These are phyloP conservation scores for Autographa gamma DNA, from an alignment of 2,888 invertebrate species.

Conservation along the genomic window DNA sequence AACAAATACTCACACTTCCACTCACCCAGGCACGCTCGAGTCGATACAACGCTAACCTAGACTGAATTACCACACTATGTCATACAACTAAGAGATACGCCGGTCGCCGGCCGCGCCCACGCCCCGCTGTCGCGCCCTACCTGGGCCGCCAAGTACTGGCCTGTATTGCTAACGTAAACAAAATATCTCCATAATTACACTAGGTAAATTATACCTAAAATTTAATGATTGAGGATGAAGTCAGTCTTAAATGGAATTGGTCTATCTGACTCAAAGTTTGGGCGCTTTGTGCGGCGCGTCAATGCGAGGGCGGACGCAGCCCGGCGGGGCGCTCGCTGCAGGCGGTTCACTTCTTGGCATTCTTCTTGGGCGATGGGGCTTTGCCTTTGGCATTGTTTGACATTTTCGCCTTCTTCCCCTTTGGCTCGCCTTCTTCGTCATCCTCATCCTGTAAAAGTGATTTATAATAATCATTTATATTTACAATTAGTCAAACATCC, in stretches of 20 bases:
- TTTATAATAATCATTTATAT: neutral
- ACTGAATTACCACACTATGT: slow-evolving; percentile 80
- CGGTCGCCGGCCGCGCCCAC: slow-evolving; percentile 50
- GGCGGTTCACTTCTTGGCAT: slow-evolving; percentile 87
- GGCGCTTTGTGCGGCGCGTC: slow-evolving; percentile 34
- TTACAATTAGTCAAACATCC: neutral
- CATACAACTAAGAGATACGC: slow-evolving; percentile 71
- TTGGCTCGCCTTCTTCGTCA: slow-evolving; percentile 93
- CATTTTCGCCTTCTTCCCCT: slow-evolving; percentile 94
- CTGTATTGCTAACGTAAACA: slow-evolving; percentile 40
- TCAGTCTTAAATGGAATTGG: slow-evolving; percentile 61
- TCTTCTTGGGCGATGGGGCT: slow-evolving; percentile 92
- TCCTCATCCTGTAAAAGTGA: slow-evolving; percentile 89
- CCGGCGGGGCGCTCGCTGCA: slow-evolving; percentile 54
- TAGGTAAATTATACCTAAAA: slow-evolving; percentile 52
- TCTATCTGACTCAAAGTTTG: slow-evolving; percentile 47
- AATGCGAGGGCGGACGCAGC: slow-evolving; percentile 41
- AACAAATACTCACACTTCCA: slow-evolving; percentile 70
- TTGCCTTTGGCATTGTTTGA: slow-evolving; percentile 92
- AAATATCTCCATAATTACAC: slow-evolving; percentile 46
- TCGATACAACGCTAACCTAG: slow-evolving; percentile 84
- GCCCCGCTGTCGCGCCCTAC: slow-evolving; percentile 37
- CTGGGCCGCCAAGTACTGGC: slow-evolving; percentile 38
- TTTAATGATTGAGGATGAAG: slow-evolving; percentile 51
- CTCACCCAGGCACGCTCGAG: slow-evolving; percentile 68